Conservation (phyloP, 2,888 invertebrate species). For the Euspilapteryx auroguttella region DNA sequence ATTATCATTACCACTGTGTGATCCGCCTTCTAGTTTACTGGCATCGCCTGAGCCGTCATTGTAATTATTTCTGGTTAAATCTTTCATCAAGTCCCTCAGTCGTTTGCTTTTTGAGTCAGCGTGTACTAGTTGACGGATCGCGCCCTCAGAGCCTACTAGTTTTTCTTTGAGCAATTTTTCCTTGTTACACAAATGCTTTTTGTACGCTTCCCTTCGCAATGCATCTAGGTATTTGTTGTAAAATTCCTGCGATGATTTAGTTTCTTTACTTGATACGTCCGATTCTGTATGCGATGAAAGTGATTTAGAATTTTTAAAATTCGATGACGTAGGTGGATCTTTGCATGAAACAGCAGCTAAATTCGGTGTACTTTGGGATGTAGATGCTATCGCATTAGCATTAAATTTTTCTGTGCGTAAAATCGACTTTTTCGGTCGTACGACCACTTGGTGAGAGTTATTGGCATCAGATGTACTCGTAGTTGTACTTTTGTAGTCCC, state of each 20-base stretch:
- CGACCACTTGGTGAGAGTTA: slow-evolving; percentile 19
- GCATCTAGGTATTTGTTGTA: slow-evolving; percentile 43
- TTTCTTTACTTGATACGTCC: slow-evolving; percentile 30
- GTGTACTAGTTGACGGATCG: slow-evolving; percentile 17
- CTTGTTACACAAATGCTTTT: slow-evolving; percentile 37
- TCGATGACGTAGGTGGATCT: slow-evolving; percentile 15
- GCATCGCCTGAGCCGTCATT: slow-evolving; percentile 50
- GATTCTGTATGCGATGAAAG: slow-evolving; percentile 28
- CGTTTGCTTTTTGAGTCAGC: slow-evolving; percentile 19
- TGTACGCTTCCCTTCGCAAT: slow-evolving; percentile 36
- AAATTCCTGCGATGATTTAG: slow-evolving; percentile 40
- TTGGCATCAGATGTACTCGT: slow-evolving; percentile 41
- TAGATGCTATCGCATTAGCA: slow-evolving; percentile 29
- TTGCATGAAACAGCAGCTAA: slow-evolving; percentile 21
- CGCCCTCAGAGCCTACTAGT: slow-evolving; percentile 27
- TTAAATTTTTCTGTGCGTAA: slow-evolving; percentile 36
- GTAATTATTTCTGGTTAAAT: slow-evolving; percentile 44
- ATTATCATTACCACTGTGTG: slow-evolving; percentile 17
- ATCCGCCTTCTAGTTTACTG: slow-evolving; percentile 37
- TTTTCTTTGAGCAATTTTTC: slow-evolving; percentile 43
- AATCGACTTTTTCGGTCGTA: slow-evolving; percentile 41
- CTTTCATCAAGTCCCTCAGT: slow-evolving; percentile 38
- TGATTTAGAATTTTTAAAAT: slow-evolving; percentile 2
- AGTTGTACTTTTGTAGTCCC: slow-evolving; percentile 19
- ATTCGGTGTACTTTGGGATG: slow-evolving; percentile 49